Evolutionary conservation across 1,140 invertebrate species (phyloP).

Genomic region (Drosophila grimshawi): DNA sequence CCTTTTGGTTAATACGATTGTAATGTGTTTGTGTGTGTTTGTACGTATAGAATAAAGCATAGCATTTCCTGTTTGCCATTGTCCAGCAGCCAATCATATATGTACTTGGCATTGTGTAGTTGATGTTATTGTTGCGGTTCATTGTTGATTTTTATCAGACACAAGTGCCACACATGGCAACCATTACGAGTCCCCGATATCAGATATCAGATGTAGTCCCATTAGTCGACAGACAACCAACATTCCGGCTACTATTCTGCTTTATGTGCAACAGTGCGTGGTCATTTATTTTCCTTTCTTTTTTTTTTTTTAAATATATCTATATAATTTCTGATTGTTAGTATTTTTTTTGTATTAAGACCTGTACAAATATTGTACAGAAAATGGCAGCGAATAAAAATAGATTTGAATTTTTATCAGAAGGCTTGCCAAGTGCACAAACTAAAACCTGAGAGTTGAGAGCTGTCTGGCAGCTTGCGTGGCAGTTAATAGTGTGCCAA

Average conservation of each 20-base stretch:
- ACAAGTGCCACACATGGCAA: slow-evolving; percentile 31
- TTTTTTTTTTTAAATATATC: slow-evolving; percentile 13
- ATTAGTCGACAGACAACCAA: slow-evolving; percentile 23
- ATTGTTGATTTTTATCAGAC: slow-evolving; percentile 58
- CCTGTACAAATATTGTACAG: slow-evolving; percentile 14
- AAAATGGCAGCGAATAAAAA: slow-evolving; percentile 14
- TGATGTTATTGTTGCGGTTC: slow-evolving; percentile 53
- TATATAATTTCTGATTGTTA: slow-evolving; percentile 8
- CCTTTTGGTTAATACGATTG: neutral
- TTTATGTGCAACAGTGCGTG: slow-evolving; percentile 26
- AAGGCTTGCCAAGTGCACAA: slow-evolving; percentile 16
- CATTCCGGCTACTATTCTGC: slow-evolving; percentile 21
- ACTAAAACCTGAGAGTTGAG: slow-evolving; percentile 12
- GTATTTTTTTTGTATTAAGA: slow-evolving; percentile 24
- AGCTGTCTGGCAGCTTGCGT: slow-evolving; percentile 20
- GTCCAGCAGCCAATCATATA: slow-evolving; percentile 40
- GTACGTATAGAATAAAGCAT: neutral
- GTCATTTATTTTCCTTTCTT: slow-evolving; percentile 2
- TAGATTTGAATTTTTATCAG: slow-evolving; percentile 29
- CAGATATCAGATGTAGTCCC: slow-evolving; percentile 38
- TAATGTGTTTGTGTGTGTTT: neutral
- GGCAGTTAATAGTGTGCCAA: slow-evolving; percentile 21
- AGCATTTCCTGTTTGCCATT: slow-evolving; percentile 12
- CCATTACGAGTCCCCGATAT: slow-evolving; percentile 20
- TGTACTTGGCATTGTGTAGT: slow-evolving; percentile 36